Evolutionary conservation across 2,113 vertebrate species (phyloP).

Genomic region (Gobius niger): DNA sequence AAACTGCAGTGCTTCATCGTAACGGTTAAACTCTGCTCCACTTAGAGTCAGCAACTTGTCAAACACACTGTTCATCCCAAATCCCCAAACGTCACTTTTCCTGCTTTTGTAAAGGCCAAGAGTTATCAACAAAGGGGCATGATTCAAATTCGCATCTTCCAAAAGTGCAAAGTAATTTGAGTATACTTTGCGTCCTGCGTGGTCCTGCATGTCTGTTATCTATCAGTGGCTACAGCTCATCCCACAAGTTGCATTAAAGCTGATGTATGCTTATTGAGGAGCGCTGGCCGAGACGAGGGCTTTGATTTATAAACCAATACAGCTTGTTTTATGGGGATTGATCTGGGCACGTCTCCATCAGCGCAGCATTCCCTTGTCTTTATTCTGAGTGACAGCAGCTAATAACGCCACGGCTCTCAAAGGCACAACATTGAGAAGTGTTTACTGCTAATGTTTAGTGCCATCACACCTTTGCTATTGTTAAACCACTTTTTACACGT

Average conservation of each 20-base stretch:
- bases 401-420: slow-evolving; percentile 44
- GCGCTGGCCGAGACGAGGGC: slow-evolving; percentile 45
- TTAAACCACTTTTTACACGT: slow-evolving; percentile 4
- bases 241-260: slow-evolving; percentile 53
- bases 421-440: slow-evolving; percentile 43
- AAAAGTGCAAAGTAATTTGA: neutral
- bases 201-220: slow-evolving; percentile 36
- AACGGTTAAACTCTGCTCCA: slow-evolving; percentile 55
- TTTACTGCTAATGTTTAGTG: slow-evolving; percentile 41
- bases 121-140: slow-evolving; percentile 43
- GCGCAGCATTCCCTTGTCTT: slow-evolving; percentile 48
- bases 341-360: slow-evolving; percentile 53
- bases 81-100: slow-evolving; percentile 40
- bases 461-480: slow-evolving; percentile 31
- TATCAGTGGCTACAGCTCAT: slow-evolving; percentile 53
- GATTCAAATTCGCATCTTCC: slow-evolving; percentile 10
- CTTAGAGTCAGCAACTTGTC: slow-evolving; percentile 52
- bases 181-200: neutral
- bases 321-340: slow-evolving; percentile 67
- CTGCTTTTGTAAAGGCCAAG: slow-evolving; percentile 41
- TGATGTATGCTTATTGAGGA: slow-evolving; percentile 68
- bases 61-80: slow-evolving; percentile 40
- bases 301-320: slow-evolving; percentile 66
- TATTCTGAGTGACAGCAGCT: slow-evolving; percentile 57
- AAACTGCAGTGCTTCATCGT: slow-evolving; percentile 51